These are phyloP conservation scores for Macrotus californicus DNA, from an alignment of 2,113 vertebrate species.

Conservation along the genomic window DNA sequence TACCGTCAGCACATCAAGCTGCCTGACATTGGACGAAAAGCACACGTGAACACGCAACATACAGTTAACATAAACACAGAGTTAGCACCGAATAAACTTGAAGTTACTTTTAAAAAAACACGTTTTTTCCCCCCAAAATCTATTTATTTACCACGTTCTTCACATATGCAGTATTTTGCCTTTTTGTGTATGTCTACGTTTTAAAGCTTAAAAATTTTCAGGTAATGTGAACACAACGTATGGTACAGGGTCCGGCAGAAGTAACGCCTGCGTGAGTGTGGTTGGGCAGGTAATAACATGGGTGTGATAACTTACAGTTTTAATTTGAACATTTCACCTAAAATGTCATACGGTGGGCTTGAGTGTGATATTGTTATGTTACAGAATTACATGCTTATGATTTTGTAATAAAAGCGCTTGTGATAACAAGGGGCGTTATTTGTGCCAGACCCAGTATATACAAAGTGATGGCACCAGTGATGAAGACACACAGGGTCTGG, in stretches of 20 bases:
- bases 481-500: not conserved
- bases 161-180: not conserved
- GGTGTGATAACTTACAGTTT: no score
- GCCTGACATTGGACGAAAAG: not conserved
- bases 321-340: no score
- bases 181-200: not conserved
- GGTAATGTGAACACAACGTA: not conserved
- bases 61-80: not conserved
- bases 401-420: no score
- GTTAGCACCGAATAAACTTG: not conserved
- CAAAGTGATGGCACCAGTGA: not conserved
- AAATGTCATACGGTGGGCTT: no score
- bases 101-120: not conserved
- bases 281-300: no score
- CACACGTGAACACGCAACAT: not conserved
- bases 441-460: not conserved
- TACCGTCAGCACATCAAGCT: not conserved
- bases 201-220: not conserved
- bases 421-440: no score
- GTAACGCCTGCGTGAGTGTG: no score
- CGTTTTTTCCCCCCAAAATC: slow-evolving; percentile 19
- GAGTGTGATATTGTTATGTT: no score
- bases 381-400: no score
- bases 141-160: slow-evolving; percentile 41
- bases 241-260: not conserved